A percentile compares a stretch with the other conserved stretches of the same genome.
Evolutionary conservation across 2,888 invertebrate genomes (phyloP).

Genomic region (Diaphora mendica): DNA sequence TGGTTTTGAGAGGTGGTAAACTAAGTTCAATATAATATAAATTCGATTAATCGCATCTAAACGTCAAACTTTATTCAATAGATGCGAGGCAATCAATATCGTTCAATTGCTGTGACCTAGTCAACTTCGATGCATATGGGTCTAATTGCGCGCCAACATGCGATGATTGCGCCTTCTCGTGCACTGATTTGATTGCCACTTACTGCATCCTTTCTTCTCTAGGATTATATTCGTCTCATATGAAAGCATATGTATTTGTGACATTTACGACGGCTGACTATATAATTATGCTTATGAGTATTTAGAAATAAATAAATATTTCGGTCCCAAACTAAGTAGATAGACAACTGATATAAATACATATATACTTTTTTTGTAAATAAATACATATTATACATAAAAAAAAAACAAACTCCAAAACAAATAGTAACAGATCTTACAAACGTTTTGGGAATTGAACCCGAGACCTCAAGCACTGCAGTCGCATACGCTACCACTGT

Average conservation of each 20-base stretch:
- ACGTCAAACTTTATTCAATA: background rate
- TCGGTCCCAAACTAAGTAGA: no score
- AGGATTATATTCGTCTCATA: conserved; percentile 24
- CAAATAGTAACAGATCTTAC: no score
- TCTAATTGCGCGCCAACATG: conserved; percentile 63
- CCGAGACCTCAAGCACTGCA: no score
- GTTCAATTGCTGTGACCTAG: conserved; percentile 36
- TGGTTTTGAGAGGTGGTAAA: background rate
- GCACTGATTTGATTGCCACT: conserved; percentile 67
- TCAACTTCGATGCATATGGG: conserved; percentile 42
- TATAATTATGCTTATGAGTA: no score
- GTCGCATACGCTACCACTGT: no score
- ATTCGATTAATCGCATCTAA: background rate
- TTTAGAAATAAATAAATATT: no score
- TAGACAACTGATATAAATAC: no score
- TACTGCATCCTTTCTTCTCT: conserved; percentile 51
- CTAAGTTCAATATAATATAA: background rate
- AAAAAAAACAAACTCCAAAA: no score
- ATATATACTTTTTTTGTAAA: no score
- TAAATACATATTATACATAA: no score
- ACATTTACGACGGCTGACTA: no score
- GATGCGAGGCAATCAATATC: conserved; percentile 39
- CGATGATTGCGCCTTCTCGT: conserved; percentile 70
- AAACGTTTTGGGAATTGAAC: no score
- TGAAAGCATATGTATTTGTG: background rate